These are phyloP conservation scores for Sinocyclocheilus grahami DNA, from an alignment of 2,113 vertebrate species.

Conservation along the genomic window DNA sequence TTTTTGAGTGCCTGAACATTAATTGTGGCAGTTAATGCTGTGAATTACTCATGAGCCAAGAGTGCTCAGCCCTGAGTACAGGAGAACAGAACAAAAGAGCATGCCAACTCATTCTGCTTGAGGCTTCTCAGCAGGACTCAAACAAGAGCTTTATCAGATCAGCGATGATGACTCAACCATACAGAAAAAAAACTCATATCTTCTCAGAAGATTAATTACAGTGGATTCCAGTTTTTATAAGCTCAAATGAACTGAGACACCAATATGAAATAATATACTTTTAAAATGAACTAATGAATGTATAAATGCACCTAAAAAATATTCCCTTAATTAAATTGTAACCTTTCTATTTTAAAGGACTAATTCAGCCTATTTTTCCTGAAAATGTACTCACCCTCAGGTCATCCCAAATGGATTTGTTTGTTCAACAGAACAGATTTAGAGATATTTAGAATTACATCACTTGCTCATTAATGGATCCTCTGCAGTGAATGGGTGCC, in stretches of 20 bases:
- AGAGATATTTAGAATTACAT: too few relatives aligned
- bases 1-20: not conserved
- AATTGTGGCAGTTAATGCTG: not conserved
- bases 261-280: not conserved
- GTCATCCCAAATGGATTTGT: not conserved
- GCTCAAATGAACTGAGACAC: not conserved
- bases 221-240: not conserved
- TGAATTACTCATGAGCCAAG: not conserved
- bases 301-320: not conserved
- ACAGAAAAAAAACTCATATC: not conserved
- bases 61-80: not conserved
- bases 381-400: not conserved
- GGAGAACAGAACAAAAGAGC: slow-evolving; percentile 8
- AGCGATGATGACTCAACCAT: not conserved
- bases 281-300: not conserved
- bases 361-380: not conserved
- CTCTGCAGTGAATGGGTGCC: too few relatives aligned
- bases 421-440: too few relatives aligned
- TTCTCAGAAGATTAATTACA: not conserved
- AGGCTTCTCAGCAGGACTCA: slow-evolving; percentile 19
- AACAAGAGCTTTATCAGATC: slow-evolving; percentile 12
- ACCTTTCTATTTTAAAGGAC: not conserved
- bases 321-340: not conserved
- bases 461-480: too few relatives aligned
- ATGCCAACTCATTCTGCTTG: not conserved